A percentile compares a stretch with the other conserved stretches of the same genome.
These are phyloP conservation scores for Bedellia somnulentella DNA, from an alignment of 2,888 invertebrate species.

Conservation along the genomic window DNA sequence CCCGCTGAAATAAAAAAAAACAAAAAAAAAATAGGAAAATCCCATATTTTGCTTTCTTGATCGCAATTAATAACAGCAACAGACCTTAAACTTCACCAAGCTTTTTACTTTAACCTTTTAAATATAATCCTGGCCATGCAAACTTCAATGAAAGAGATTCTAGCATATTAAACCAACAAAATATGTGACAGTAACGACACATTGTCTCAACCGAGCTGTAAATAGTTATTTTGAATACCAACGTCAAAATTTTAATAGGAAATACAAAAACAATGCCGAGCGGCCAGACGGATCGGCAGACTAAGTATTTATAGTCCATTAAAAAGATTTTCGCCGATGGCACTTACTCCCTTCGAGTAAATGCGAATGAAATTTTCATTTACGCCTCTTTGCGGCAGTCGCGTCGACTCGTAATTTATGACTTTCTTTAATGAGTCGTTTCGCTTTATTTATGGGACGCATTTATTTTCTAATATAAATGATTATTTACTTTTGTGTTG, in stretches of 20 bases:
- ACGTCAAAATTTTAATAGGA: neutral
- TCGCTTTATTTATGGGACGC: neutral
- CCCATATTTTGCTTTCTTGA: too few relatives aligned
- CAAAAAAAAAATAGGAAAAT: too few relatives aligned
- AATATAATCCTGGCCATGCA: too few relatives aligned
- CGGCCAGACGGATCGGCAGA: neutral
- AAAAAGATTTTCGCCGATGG: neutral
- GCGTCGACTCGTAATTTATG: neutral
- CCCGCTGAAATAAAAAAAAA: too few relatives aligned
- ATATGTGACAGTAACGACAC: too few relatives aligned
- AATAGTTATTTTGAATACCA: too few relatives aligned
- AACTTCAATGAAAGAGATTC: too few relatives aligned
- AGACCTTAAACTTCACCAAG: too few relatives aligned
- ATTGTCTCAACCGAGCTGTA: too few relatives aligned
- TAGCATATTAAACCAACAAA: too few relatives aligned
- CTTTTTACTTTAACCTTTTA: too few relatives aligned
- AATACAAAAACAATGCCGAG: neutral
- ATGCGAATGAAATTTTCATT: neutral
- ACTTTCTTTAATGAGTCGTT: neutral
- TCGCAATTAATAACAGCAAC: too few relatives aligned
- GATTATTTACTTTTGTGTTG: neutral
- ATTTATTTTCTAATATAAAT: neutral
- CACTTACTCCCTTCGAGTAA: neutral
- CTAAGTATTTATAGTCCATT: neutral
- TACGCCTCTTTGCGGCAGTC: neutral